Conservation (phyloP, 2,888 invertebrate genomes). For the Latrodectus hesperus region DNA sequence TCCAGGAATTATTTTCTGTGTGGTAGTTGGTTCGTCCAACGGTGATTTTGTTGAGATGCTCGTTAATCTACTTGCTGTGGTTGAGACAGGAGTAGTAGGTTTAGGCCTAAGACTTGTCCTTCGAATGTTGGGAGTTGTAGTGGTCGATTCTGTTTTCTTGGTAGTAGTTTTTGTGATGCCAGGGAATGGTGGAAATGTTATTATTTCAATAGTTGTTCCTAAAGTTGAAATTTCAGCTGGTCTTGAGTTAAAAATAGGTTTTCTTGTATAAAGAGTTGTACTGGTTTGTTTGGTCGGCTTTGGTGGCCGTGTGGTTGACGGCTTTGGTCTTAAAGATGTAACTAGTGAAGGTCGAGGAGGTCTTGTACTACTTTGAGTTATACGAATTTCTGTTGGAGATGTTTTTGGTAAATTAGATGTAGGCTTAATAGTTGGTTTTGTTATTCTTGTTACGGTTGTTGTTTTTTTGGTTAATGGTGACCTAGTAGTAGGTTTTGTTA, state of each 20-base stretch:
- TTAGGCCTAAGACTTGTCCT: neutral
- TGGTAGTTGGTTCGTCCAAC: slow-evolving; percentile 20
- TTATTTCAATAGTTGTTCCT: slow-evolving; percentile 15
- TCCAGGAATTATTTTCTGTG: slow-evolving; percentile 72
- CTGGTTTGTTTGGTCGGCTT: neutral
- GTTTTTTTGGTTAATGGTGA: neutral
- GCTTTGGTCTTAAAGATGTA: neutral
- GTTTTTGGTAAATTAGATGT: neutral
- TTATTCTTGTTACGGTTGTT: neutral
- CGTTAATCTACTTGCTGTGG: slow-evolving; percentile 6
- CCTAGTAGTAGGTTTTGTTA: neutral
- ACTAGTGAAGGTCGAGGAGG: neutral
- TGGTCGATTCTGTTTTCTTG: slow-evolving; percentile 9
- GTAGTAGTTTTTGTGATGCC: slow-evolving; percentile 37
- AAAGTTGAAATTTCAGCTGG: neutral
- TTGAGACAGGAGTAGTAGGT: neutral
- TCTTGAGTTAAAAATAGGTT: neutral
- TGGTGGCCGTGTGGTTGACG: neutral
- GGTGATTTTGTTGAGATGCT: slow-evolving; percentile 1
- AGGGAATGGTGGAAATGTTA: slow-evolving; percentile 62
- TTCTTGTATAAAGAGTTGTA: neutral
- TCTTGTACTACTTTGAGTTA: neutral
- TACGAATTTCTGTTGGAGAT: no score
- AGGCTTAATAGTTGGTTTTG: neutral
- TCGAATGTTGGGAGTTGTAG: neutral